Evolutionary conservation across 23 tunicate species (phyloP).

Genomic region (Aplidium turbinatum): DNA sequence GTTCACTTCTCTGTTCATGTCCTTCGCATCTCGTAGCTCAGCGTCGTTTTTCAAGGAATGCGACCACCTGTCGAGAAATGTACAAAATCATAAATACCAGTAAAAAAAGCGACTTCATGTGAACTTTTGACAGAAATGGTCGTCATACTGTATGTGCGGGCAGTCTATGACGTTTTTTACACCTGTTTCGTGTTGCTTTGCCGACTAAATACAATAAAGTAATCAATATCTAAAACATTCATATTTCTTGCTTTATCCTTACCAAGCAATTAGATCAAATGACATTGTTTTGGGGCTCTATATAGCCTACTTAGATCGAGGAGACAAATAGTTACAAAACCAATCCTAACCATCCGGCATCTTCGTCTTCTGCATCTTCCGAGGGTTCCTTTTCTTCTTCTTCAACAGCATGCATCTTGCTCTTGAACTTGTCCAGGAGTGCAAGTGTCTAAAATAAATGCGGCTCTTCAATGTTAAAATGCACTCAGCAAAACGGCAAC

Average conservation of each 20-base stretch:
- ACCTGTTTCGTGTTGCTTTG: too few species aligned
- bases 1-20: slow-evolving; percentile 83
- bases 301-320: too few species aligned
- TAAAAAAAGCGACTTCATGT: not conserved
- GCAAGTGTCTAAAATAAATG: slow-evolving; percentile 48
- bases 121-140: too few species aligned
- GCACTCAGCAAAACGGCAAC: too few species aligned
- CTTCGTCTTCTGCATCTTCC: slow-evolving; percentile 58
- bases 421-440: slow-evolving; percentile 48
- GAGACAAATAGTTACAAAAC: too few species aligned
- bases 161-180: too few species aligned
- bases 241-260: too few species aligned
- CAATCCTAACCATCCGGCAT: slow-evolving; percentile 54
- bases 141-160: too few species aligned
- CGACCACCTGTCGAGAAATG: slow-evolving; percentile 43
- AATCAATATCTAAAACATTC: too few species aligned
- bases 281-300: too few species aligned
- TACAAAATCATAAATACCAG: not conserved
- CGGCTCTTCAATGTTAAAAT: not conserved
- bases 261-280: too few species aligned
- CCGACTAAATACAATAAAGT: too few species aligned
- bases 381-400: slow-evolving; percentile 23
- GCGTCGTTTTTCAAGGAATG: slow-evolving; percentile 44
- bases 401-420: slow-evolving; percentile 59
- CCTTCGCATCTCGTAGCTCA: slow-evolving; percentile 84